A percentile compares a stretch with the other conserved stretches of the same genome.
Evolutionary conservation across 2,113 vertebrate genomes (phyloP).

Genomic region (Xyrauchen texanus): DNA sequence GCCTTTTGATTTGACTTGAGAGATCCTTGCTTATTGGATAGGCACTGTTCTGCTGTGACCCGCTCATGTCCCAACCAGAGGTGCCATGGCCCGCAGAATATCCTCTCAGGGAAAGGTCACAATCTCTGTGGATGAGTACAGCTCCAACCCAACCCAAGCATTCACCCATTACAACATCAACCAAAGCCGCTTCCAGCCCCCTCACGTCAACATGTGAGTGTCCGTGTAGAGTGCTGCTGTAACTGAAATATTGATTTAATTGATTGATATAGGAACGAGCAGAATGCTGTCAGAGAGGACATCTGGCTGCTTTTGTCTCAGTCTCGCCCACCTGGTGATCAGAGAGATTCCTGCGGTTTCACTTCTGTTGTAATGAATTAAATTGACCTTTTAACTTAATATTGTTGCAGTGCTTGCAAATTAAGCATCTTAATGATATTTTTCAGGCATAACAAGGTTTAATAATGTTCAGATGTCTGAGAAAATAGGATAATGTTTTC

Average conservation of each 20-base stretch:
- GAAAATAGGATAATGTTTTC: neutral
- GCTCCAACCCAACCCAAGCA: constrained; percentile 89
- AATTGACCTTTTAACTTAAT: constrained; percentile 28
- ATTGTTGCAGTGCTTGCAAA: neutral
- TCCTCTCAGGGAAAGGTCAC: constrained; percentile 89
- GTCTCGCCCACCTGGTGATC: constrained; percentile 30
- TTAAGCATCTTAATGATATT: constrained; percentile 9
- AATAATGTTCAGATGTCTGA: neutral
- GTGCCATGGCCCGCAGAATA: constrained; percentile 91
- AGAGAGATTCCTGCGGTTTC: constrained; percentile 22
- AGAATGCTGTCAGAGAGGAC: constrained; percentile 38
- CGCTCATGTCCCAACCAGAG: constrained; percentile 81
- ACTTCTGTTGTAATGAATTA: constrained; percentile 30
- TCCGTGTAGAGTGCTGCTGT: constrained; percentile 6
- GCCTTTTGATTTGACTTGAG: constrained; percentile 64
- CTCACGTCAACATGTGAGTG: constrained; percentile 92
- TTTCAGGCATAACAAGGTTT: constrained; percentile 4
- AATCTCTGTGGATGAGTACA: constrained; percentile 89
- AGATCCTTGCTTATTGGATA: constrained; percentile 72
- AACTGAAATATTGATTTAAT: constrained; percentile 46
- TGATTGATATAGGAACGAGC: constrained; percentile 39
- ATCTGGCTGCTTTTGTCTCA: constrained; percentile 49
- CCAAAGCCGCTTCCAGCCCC: constrained; percentile 90
- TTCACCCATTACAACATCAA: constrained; percentile 93
- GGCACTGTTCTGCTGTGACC: constrained; percentile 78